Evolutionary conservation across 2,113 vertebrate species (phyloP).

Genomic region (Brachirus orientalis): DNA sequence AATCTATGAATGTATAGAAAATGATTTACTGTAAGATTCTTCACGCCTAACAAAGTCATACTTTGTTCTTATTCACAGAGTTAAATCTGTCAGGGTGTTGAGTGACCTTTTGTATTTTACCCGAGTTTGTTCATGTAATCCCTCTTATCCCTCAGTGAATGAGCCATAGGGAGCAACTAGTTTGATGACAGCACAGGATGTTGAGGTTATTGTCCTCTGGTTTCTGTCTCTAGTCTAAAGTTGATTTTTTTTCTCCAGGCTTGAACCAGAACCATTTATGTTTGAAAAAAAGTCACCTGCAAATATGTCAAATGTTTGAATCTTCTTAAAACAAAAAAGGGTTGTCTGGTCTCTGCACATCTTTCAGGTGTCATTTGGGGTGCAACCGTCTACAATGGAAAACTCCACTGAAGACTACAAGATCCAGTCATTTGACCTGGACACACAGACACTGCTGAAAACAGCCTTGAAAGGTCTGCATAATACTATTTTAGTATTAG

Average conservation of each 20-base stretch:
- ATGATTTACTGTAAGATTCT: too few species aligned
- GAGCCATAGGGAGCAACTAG: slow-evolving; percentile 33
- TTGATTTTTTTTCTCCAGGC: too few species aligned
- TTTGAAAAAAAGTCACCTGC: too few species aligned
- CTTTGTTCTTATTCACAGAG: neutral
- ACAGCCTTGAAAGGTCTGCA: slow-evolving; percentile 93
- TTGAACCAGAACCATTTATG: too few species aligned
- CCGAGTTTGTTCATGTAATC: slow-evolving; percentile 50
- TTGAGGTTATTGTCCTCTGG: slow-evolving; percentile 36
- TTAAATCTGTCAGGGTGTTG: neutral
- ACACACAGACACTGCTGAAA: slow-evolving; percentile 93
- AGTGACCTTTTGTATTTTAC: too few species aligned
- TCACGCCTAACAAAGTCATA: neutral
- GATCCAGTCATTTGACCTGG: slow-evolving; percentile 92
- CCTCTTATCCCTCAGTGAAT: slow-evolving; percentile 52
- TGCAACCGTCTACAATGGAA: slow-evolving; percentile 83
- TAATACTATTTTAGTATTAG: too few species aligned
- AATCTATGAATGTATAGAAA: too few species aligned
- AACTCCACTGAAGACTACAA: slow-evolving; percentile 89
- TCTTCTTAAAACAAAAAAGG: neutral
- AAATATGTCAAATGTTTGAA: too few species aligned
- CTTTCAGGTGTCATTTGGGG: slow-evolving; percentile 18
- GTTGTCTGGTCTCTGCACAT: slow-evolving; percentile 6
- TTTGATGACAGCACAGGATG: slow-evolving; percentile 68
- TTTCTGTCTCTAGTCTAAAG: too few species aligned